Evolutionary conservation across 2,113 vertebrate species (phyloP).

Genomic region (Grammomys dolichurus): DNA sequence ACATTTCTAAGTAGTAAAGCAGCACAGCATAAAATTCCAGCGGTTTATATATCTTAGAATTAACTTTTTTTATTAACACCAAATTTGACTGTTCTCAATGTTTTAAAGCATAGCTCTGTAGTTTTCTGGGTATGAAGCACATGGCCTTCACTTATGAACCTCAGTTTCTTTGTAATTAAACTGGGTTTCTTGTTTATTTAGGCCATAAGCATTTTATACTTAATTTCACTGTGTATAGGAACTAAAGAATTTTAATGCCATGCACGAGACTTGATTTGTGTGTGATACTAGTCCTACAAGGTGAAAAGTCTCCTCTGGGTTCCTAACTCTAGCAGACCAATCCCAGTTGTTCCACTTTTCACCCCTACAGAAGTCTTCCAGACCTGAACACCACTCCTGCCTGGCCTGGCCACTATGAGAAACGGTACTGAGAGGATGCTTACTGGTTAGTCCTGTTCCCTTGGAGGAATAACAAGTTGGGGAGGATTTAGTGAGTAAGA

Average conservation of each 20-base stretch:
- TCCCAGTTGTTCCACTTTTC: not conserved
- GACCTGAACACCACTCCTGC: not conserved
- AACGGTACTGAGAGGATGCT: not conserved
- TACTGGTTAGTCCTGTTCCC: not conserved
- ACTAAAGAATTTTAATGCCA: not conserved
- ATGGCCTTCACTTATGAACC: not conserved
- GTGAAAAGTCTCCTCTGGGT: not conserved
- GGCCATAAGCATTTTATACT: not conserved
- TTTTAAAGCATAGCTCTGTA: constrained; percentile 59
- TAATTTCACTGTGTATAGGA: not conserved
- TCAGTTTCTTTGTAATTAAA: not conserved
- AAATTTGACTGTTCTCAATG: constrained; percentile 34
- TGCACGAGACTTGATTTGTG: not conserved
- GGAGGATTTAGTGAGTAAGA: not conserved
- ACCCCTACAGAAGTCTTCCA: not conserved
- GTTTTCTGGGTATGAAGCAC: constrained; percentile 20
- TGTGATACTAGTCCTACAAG: not conserved
- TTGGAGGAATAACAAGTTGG: not conserved
- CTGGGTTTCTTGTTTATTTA: not conserved
- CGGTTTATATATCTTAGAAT: constrained; percentile 60
- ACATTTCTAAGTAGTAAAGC: constrained; percentile 68
- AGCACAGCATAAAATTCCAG: constrained; percentile 61
- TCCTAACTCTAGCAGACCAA: not conserved
- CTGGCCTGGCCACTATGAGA: not conserved
- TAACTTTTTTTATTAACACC: constrained; percentile 65